Evolutionary conservation across 2,113 vertebrate species (phyloP).

Genomic region (Channa argus): DNA sequence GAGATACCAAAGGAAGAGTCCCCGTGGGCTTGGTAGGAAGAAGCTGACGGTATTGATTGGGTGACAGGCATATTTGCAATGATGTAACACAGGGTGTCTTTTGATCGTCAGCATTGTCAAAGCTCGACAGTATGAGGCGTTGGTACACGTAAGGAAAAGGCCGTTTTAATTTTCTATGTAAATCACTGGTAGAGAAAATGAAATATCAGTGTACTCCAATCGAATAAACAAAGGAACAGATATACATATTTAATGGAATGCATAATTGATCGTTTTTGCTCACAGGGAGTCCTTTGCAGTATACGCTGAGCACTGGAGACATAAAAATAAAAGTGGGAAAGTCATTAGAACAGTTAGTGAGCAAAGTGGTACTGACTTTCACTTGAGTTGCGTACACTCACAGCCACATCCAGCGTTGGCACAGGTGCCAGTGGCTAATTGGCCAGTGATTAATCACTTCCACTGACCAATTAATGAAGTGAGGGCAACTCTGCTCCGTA

Average conservation of each 20-base stretch:
- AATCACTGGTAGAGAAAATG: conserved; percentile 64
- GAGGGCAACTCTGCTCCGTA: conserved; percentile 26
- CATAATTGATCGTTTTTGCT: conserved; percentile 81
- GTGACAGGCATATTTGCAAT: conserved; percentile 38
- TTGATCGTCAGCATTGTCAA: conserved; percentile 21
- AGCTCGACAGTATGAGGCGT: conserved; percentile 21
- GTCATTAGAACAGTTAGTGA: conserved; percentile 76
- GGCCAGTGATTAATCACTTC: conserved; percentile 74
- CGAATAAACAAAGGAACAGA: conserved; percentile 80
- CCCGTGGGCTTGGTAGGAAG: conserved; percentile 43
- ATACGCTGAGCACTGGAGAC: conserved; percentile 75
- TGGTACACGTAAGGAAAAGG: conserved; percentile 11
- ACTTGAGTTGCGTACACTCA: conserved; percentile 46
- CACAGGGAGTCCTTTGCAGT: conserved; percentile 79
- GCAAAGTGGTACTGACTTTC: conserved; percentile 49
- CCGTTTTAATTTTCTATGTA: conserved; percentile 57
- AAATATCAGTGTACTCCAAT: conserved; percentile 74
- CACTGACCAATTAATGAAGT: conserved; percentile 65
- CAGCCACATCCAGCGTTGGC: conserved; percentile 45
- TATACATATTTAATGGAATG: conserved; percentile 82
- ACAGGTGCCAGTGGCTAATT: conserved; percentile 74
- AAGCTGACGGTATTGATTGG: neutral
- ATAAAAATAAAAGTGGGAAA: conserved; percentile 81
- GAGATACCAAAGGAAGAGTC: conserved; percentile 60
- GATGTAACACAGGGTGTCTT: conserved; percentile 72